Percentiles rank a stretch among this genome's conserved stretches.
Conservation (phyloP, 2,888 invertebrate genomes). For the Bimastos eiseni region DNA sequence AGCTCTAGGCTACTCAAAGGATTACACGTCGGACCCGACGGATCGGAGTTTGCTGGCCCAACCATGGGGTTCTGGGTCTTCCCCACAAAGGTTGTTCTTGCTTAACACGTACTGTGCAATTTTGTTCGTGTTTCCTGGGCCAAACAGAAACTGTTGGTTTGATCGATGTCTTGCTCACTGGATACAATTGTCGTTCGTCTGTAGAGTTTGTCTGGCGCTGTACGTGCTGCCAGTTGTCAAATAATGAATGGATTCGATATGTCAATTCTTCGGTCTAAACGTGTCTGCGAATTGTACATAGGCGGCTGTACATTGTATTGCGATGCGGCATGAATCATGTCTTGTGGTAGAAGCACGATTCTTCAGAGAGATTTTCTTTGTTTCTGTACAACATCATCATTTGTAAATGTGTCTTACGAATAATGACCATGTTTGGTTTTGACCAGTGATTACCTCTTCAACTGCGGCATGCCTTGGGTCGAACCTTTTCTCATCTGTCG, state of each 20-base stretch:
- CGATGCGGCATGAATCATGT: background rate
- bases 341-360: background rate
- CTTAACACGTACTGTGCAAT: background rate
- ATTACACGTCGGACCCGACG: background rate
- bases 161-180: background rate
- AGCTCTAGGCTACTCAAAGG: constrained; percentile 49
- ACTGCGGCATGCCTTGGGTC: background rate
- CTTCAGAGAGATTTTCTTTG: background rate
- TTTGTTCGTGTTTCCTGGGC: background rate
- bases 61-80: background rate
- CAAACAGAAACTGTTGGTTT: background rate
- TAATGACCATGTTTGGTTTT: background rate
- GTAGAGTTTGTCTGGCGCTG: background rate
- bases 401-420: background rate
- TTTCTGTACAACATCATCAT: background rate
- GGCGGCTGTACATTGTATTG: background rate
- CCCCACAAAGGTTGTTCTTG: background rate
- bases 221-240: background rate
- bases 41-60: background rate
- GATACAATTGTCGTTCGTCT: background rate
- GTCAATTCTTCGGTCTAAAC: background rate
- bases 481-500: no score
- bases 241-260: background rate
- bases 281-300: background rate
- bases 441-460: background rate